Evolutionary conservation across 1,140 invertebrate genomes (phyloP).

Genomic region (Brachionus angularis): DNA sequence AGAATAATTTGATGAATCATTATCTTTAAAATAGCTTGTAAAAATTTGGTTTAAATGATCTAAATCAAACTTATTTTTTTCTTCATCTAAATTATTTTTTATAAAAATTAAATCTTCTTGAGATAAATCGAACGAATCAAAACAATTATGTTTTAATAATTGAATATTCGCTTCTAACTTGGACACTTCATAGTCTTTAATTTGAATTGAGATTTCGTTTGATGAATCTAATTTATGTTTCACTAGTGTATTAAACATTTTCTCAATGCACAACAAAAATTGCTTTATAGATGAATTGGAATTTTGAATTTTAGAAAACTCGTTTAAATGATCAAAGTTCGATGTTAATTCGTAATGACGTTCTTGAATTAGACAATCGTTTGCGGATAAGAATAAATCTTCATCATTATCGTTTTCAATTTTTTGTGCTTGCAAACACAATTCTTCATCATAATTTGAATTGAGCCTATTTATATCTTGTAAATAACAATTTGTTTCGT

Average conservation of each 20-base stretch:
- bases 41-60: neutral
- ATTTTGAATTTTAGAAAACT: neutral
- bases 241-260: neutral
- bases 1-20: constrained; percentile 5
- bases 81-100: no score
- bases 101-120: no score
- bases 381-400: constrained; percentile 26
- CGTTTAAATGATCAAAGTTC: constrained; percentile 6
- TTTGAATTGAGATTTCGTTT: constrained; percentile 7
- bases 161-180: no score
- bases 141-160: no score
- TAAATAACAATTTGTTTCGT: no score
- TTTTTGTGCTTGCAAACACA: neutral
- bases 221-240: neutral
- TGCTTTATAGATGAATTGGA: constrained; percentile 1
- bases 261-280: constrained; percentile 1
- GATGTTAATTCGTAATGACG: constrained; percentile 28
- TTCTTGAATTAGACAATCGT: constrained; percentile 26
- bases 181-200: constrained; percentile 6
- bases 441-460: neutral
- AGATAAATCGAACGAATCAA: no score
- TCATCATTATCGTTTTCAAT: neutral
- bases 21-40: neutral
- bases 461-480: no score
- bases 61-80: neutral